phyloP scores from a whole-genome alignment of 2,888 invertebrate species.

The Diplolepis rosae region DNA sequence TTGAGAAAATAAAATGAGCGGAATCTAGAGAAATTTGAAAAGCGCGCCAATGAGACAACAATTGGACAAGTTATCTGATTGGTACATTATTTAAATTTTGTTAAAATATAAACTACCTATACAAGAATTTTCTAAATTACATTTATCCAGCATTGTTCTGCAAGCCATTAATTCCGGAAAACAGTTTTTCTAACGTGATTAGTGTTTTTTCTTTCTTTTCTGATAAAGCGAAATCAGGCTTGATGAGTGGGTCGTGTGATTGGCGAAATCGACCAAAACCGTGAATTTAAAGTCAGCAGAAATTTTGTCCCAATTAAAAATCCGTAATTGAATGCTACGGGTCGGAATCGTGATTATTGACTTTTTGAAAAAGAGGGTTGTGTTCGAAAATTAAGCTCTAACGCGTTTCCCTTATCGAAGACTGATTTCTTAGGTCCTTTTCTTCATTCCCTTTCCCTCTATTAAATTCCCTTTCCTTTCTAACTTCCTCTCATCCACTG shows the following conservation, averaged over 20 bases:
- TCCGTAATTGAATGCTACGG: constrained; percentile 69
- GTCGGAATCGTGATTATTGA: constrained; percentile 68
- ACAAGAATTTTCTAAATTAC: background rate
- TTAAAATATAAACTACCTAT: background rate
- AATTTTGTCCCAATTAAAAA: constrained; percentile 67
- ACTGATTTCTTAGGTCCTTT: background rate
- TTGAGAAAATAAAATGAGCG: background rate
- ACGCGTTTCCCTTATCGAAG: background rate
- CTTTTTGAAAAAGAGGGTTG: constrained; percentile 55
- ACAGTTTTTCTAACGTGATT: background rate
- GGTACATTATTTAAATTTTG: background rate
- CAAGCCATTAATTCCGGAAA: background rate
- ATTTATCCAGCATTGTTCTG: background rate
- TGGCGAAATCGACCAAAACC: constrained; percentile 45
- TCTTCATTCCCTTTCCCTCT: background rate
- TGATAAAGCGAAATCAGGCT: constrained; percentile 21
- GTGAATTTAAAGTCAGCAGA: constrained; percentile 66
- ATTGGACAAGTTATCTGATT: background rate
- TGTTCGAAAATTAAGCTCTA: background rate
- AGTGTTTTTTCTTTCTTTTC: background rate
- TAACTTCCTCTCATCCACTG: background rate
- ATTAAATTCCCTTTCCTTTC: constrained; percentile 12
- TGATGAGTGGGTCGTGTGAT: constrained; percentile 40
- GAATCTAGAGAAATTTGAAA: background rate
- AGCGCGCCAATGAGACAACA: background rate